Evolutionary conservation across 2,888 invertebrate species (phyloP).

Genomic region (Eurytoma adleriae): DNA sequence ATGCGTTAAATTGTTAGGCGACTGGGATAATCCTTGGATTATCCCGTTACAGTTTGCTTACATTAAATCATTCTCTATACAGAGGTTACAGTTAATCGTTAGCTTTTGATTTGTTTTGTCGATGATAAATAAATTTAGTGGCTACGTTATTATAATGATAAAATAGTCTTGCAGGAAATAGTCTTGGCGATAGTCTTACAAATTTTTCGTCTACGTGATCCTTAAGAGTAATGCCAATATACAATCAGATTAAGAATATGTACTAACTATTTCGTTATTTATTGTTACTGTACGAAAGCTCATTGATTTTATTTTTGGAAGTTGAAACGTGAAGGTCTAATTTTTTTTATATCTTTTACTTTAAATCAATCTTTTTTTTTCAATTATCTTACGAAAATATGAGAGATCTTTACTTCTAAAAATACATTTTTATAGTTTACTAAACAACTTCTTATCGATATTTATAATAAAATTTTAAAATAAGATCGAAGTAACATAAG

Average conservation of each 20-base stretch:
- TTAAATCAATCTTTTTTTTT: no score
- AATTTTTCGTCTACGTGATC: slow-evolving; percentile 22
- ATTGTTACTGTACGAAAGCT: slow-evolving; percentile 42
- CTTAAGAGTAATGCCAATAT: slow-evolving; percentile 50
- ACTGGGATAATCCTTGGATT: no score
- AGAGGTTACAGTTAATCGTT: no score
- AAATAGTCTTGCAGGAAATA: slow-evolving; percentile 26
- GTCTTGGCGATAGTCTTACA: slow-evolving; percentile 39
- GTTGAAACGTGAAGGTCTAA: slow-evolving; percentile 17
- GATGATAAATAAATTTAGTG: slow-evolving; percentile 13
- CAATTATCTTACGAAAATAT: slow-evolving; percentile 31
- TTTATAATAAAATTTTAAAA: no score
- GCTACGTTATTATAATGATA: slow-evolving; percentile 21
- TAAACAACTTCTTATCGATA: neutral
- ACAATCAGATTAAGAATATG: slow-evolving; percentile 49
- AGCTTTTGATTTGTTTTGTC: neutral
- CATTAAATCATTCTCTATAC: no score
- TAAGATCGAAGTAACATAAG: no score
- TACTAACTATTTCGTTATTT: slow-evolving; percentile 44
- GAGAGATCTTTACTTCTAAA: slow-evolving; percentile 16
- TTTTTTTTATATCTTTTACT: slow-evolving; percentile 7
- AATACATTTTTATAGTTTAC: slow-evolving; percentile 21
- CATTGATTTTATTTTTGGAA: slow-evolving; percentile 47
- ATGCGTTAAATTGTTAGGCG: no score
- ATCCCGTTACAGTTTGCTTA: no score